Base-by-base conservation (phyloP, 2,797 vertebrate genomes). In the Phataginus tricuspis region DNA sequence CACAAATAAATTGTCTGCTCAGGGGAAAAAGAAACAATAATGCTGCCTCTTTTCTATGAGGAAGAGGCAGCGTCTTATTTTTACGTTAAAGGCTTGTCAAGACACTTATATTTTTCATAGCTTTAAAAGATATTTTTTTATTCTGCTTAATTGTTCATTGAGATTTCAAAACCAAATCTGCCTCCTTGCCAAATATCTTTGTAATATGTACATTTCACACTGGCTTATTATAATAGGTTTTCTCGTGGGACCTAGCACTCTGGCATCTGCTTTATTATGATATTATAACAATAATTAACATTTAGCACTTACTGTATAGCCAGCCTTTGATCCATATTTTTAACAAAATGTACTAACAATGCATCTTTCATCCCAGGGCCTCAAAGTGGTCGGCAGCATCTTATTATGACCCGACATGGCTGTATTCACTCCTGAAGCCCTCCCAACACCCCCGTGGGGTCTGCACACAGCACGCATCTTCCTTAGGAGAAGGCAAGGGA, bases 251-350 rank as follows among this genome's bases (percentile, higher is more conserved):
- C 74, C 85, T 66, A 72, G 64, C 72, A 42, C 91, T 64, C 96
- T 90, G 71, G 96, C 97, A 95, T 96, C 84, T 96, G 97, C 95
- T 96, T 96, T 97, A 93, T 97, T 97, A 97, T 97, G 98, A 97
- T 97, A 97, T 98, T 97, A 95, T 97, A 94, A 96, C 85, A 96
- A 97, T 98, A 98, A 98, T 98, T 98, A 98, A 96, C 98, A 97
- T 96, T 96, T 96, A 71, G 57, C 93, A 88, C 80, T 92, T 96
- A 96, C 97, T 97, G 93, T 96, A 96, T 88, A 95, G 93, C 94
- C 97, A 97, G 96, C 71, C 94, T 97, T 96, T 96, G 97, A 98
- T 97, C 93, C 96, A 97, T 98, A 94, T 96, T 98, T 98, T 97
- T 82, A 91, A 97, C 78, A 96, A 97, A 98, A 97, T 94, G 3